Evolutionary conservation across 2,113 vertebrate species (phyloP), one percentile per base, ranked within the genome.

Genomic region (Perccottus glenii): DNA sequence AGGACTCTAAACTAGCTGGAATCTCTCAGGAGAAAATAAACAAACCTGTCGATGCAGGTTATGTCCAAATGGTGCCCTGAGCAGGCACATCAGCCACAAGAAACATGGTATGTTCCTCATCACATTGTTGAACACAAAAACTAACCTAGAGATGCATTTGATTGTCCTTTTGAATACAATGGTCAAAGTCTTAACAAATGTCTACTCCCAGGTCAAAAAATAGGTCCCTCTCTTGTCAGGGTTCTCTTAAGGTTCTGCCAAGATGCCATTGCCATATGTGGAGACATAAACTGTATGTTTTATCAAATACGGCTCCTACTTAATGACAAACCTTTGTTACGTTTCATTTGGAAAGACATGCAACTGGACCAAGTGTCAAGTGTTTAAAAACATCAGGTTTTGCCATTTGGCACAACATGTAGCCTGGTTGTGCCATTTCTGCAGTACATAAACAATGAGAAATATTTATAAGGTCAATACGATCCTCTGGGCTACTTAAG

Each of bases 381-480:
- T 1, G 8, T 71, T 5, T 71, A 57, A 1, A 0, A 63, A 27
- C 56, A n/a, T n/a, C n/a, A n/a, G n/a, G n/a, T n/a, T n/a, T n/a
- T n/a, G n/a, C n/a, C n/a, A n/a, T n/a, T n/a, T n/a, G 68, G 60
- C 51, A n/a, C n/a, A n/a, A n/a, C n/a, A n/a, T n/a, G n/a, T n/a
- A 35, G 5, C 45, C 60, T 7, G 42, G 60, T 32, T 57, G 36
- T n/a, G 44, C 68, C 15, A 70, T 11, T 11, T 70, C 48, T 8
- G 46, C 60, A 4, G 12, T 55, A 11, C n/a, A n/a, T n/a, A n/a
- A n/a, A n/a, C 77, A 9, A 49, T 71, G 51, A 66, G 67, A 43
- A 80, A 63, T 11, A 56, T 80, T 2, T 75, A 75, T 8, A 46
- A 16, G 12, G 50, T 4, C 77, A 70, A 11, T 71, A 66, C 33